These are phyloP conservation scores for Channa maculata DNA, from an alignment of 2,113 vertebrate species.

Conservation along the genomic window DNA sequence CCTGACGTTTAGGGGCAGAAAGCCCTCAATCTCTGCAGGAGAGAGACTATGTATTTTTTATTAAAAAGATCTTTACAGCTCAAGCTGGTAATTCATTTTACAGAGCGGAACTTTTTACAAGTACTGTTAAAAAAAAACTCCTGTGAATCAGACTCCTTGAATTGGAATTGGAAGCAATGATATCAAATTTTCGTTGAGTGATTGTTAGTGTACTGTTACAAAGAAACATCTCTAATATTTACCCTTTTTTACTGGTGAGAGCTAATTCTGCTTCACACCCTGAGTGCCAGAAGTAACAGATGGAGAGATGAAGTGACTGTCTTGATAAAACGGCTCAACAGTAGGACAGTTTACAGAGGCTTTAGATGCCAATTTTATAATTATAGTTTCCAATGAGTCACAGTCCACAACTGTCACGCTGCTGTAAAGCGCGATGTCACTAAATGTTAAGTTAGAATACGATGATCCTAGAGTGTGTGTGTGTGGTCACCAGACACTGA, in stretches of 20 bases:
- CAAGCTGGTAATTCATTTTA: too few species aligned
- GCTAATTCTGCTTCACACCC: not conserved
- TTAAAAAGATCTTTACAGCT: too few species aligned
- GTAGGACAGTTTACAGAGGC: conserved; percentile 10
- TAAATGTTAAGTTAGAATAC: not conserved
- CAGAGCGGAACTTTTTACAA: too few species aligned
- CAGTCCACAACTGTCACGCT: not conserved
- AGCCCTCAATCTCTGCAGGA: not conserved
- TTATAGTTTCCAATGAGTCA: conserved; percentile 11
- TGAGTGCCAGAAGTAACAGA: conserved; percentile 22
- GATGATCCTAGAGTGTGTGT: too few species aligned
- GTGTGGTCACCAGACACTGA: too few species aligned
- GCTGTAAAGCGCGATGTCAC: not conserved
- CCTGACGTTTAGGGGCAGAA: conserved; percentile 28
- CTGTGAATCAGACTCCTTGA: too few species aligned
- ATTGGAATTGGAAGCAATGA: too few species aligned
- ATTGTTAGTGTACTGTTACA: not conserved
- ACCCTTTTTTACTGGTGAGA: conserved; percentile 7
- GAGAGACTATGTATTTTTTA: not conserved
- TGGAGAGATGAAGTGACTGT: conserved; percentile 19
- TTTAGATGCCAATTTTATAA: conserved; percentile 1
- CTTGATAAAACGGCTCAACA: conserved; percentile 11
- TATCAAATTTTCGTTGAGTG: not conserved
- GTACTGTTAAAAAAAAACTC: too few species aligned
- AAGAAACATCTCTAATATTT: not conserved